Evolutionary conservation across 2,113 vertebrate species (phyloP).

Genomic region (Perca fluviatilis): DNA sequence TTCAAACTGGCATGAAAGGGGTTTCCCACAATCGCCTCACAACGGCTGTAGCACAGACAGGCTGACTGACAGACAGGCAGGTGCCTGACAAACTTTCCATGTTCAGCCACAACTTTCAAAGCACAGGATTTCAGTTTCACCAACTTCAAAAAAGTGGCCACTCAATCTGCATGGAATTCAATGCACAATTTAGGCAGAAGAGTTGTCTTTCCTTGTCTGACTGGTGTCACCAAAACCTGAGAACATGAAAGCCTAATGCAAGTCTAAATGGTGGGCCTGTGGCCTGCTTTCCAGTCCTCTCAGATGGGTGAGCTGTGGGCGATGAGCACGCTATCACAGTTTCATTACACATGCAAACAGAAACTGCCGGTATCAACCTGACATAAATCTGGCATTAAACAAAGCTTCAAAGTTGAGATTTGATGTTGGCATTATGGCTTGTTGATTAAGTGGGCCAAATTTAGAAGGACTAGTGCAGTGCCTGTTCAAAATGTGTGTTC

Average conservation of each 20-base stretch:
- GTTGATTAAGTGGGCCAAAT: no score
- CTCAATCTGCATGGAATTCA: neutral
- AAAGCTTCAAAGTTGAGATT: neutral
- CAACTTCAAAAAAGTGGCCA: neutral
- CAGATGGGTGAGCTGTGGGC: neutral
- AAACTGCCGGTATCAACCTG: neutral
- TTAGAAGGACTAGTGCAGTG: no score
- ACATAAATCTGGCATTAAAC: neutral
- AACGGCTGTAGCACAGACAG: conserved; percentile 32
- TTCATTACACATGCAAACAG: neutral
- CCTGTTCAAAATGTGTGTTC: no score
- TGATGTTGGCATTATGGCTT: neutral
- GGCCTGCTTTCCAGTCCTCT: neutral
- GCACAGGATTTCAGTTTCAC: neutral
- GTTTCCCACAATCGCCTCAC: conserved; percentile 19
- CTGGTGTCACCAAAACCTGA: neutral
- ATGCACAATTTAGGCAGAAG: neutral
- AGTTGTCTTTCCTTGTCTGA: neutral
- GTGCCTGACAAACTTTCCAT: conserved; percentile 3
- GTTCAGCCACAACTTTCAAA: neutral
- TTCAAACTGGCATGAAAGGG: conserved; percentile 26
- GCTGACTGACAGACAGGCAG: conserved; percentile 1
- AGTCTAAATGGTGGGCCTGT: neutral
- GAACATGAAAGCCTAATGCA: neutral
- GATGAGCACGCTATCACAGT: neutral